Evolutionary conservation across 2,888 invertebrate genomes (phyloP).

Genomic region (Agrochola circellaris): DNA sequence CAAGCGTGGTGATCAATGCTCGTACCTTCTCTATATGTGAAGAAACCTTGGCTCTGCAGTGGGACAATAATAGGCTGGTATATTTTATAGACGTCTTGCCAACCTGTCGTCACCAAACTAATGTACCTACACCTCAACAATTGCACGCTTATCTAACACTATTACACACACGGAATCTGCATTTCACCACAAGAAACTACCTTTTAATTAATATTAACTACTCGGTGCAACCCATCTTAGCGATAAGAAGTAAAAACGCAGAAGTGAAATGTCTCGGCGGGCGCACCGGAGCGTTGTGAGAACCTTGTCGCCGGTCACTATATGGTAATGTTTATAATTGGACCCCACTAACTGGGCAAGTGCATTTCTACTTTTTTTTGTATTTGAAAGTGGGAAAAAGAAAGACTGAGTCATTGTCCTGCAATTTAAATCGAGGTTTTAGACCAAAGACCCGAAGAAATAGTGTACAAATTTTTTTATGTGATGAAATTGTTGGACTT

Average conservation of each 20-base stretch:
- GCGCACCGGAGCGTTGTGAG: constrained; percentile 83
- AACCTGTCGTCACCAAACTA: not conserved
- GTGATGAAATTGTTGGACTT: not conserved
- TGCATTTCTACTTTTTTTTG: constrained; percentile 22
- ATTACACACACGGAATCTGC: constrained; percentile 1
- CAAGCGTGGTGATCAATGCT: too few relatives aligned
- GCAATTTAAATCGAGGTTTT: not conserved
- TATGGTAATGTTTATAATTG: constrained; percentile 79
- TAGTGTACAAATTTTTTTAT: not conserved
- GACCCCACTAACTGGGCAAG: constrained; percentile 46
- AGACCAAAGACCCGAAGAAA: too few relatives aligned
- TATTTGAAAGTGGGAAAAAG: not conserved
- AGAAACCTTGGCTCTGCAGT: too few relatives aligned
- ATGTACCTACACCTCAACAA: not conserved
- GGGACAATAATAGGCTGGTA: too few relatives aligned
- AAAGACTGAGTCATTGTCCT: constrained; percentile 15
- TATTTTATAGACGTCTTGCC: too few relatives aligned
- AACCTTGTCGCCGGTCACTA: constrained; percentile 82
- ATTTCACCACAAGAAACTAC: constrained; percentile 17
- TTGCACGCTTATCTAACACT: not conserved
- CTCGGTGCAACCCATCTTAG: constrained; percentile 59
- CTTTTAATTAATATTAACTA: constrained; percentile 44
- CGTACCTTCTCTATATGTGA: too few relatives aligned
- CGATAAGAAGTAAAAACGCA: constrained; percentile 70
- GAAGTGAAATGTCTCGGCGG: constrained; percentile 83